Base-by-base conservation (phyloP, 2,113 vertebrate genomes). In the Atherinomorus stipes region DNA sequence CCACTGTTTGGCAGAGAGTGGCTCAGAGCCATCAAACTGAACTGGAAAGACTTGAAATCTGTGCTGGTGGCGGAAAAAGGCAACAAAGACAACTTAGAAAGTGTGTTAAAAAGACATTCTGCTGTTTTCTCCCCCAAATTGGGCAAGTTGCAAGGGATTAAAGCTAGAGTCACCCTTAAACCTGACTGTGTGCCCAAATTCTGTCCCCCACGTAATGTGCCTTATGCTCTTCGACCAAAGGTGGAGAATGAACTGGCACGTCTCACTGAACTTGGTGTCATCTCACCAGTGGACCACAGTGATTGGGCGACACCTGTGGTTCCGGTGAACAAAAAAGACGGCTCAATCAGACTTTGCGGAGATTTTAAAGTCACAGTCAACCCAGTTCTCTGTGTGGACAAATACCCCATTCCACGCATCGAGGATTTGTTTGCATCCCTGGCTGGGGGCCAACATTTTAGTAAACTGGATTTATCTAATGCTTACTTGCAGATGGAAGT, bases 1-100 rank as follows among this genome's bases (percentile, higher is more conserved):
- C 63, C 47, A 38, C 13, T 52, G 13, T 65, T 65, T 40, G 49
- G 49, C 19, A 53, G 49, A 38, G 34, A 42, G 22, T 28, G 50
- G 50, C 37, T 54, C 7, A 28, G 50, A 21, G 11, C 2, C 8
- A 42, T 54, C n/a, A 26, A 40, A 12, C 64, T 66, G 0, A 66
- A 66, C 22, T 66, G 23, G 50, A 65, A 25, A 65, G 47, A 65
- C 21, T 65, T 11, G 7, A 1, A 38, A 1, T 19, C 4, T 4
- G 16, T 63, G 0, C 4, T 19, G 18, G 60, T 21, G 9, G 13
- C 13, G 7, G 25, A 31, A 11, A 1, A 21, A 7, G 21, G 26
- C 11, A 16, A 6, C 9, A 31, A 51, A 16, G 47, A 38, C n/a
- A 65, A 4, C 15, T 15, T 64, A 10, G 47, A 52, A 25, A 22